Evolutionary conservation across 92 coral and sea anemone genomes (phyloP), one percentile per base, ranked within the genome.

Genomic region (Bergia sp.): DNA sequence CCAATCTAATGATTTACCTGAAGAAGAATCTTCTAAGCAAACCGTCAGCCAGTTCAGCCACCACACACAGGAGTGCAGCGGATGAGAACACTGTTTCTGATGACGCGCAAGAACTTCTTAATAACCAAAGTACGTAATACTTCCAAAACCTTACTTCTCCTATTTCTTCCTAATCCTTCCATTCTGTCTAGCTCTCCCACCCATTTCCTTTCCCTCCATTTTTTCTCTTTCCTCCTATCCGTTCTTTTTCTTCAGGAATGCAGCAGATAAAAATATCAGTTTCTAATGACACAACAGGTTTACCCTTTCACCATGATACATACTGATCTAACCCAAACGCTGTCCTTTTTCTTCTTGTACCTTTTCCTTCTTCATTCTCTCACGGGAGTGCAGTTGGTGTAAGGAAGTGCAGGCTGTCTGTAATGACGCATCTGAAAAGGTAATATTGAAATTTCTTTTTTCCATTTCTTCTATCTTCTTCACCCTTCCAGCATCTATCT

Each of bases 1-100:
- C 99, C 7, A 96, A 97, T 89, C 93, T 97, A 12, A 72, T 97
- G 93, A 93, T 94, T 44, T 97, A 97, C 79, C 97, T 97, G 55
- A 97, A 97, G 92, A 94, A 93, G 80, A 97, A 97, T 82, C 91
- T 97, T 10, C 90, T 97, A 37, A 93, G 80, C 40, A 93, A 94
- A 81, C 93, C 98, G 7, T 86, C 95, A 20, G 45, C 92, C 43
- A 94, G 96, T 86, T 97, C 99, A 41, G 98, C 97, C 36, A 93
- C 98, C 43, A 95, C 99, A 57, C 96, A 94, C 90, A 91, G 96
- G 53, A 94, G 96, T 82, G 82, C 86, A 86, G 95, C 86, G 37
- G 98, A 94, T 57, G 96, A 94, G 76, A 74, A 90, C 71, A 80
- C 95, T 0, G 85, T 88, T 77, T 90, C 94, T 40, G 98, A 95